A percentile compares a stretch with the other conserved stretches of the same genome.
Conservation (phyloP, 2,797 vertebrate species). For the Manis crassicaudata region DNA sequence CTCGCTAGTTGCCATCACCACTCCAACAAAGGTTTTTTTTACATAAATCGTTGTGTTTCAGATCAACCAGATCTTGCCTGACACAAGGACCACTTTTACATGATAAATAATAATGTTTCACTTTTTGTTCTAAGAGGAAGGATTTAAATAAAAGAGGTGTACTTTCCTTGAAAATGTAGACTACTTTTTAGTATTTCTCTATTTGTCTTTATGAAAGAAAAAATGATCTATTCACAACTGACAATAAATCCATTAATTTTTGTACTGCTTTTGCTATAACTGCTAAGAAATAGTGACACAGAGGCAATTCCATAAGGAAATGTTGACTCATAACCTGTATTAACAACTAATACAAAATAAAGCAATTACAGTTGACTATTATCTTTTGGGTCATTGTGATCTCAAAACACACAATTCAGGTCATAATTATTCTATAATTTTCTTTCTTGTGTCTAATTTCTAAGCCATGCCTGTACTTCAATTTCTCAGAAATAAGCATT, state of each 20-base stretch:
- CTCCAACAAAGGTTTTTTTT: neutral
- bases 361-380: neutral
- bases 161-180: neutral
- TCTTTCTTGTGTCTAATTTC: neutral
- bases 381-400: neutral
- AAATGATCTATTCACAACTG: neutral
- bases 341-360: neutral
- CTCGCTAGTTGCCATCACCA: neutral
- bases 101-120: neutral
- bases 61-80: neutral
- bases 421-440: neutral
- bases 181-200: neutral
- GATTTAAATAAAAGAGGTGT: conserved; percentile 17
- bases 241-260: conserved; percentile 14
- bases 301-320: neutral
- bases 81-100: neutral
- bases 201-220: neutral
- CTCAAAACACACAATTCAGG: conserved; percentile 38
- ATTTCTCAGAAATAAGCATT: neutral
- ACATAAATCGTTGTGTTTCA: neutral
- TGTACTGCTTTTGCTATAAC: neutral
- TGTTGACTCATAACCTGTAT: neutral
- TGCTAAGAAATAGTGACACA: neutral
- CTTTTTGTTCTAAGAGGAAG: neutral
- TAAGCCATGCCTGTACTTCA: neutral